Percentiles rank a stretch among this genome's conserved stretches.
Conservation (phyloP, 2,888 invertebrate genomes). For the Mythimna lalbum region DNA sequence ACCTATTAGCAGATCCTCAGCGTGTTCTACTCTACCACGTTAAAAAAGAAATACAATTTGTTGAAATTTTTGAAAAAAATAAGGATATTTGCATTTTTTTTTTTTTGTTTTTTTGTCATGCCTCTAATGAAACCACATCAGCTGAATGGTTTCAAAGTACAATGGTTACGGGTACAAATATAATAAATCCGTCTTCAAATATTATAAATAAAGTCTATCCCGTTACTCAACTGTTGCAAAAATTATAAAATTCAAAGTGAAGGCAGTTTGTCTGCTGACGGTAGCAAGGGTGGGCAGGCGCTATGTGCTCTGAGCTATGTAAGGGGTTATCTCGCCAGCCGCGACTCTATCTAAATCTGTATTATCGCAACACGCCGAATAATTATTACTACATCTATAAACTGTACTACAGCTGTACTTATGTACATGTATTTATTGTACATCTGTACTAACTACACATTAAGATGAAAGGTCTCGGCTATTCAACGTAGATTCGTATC, state of each 20-base stretch:
- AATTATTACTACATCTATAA: conserved; percentile 87
- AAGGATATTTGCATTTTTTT: no score
- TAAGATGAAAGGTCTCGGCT: conserved; percentile 42
- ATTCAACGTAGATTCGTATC: conserved; percentile 50
- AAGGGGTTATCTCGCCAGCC: conserved; percentile 88
- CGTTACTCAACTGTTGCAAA: neutral
- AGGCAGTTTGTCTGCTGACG: conserved; percentile 62
- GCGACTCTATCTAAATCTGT: conserved; percentile 89
- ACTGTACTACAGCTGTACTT: conserved; percentile 40
- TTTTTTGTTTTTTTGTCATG: no score
- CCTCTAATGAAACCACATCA: no score
- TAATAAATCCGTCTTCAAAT: no score
- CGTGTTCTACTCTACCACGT: no score
- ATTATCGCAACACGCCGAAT: conserved; percentile 89
- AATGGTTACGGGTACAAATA: no score
- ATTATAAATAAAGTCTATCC: no score
- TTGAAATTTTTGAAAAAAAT: no score
- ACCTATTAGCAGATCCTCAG: no score
- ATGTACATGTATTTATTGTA: conserved; percentile 24
- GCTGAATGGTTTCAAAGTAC: no score
- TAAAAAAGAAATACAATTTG: no score
- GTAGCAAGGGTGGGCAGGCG: conserved; percentile 82
- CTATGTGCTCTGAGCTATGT: conserved; percentile 90
- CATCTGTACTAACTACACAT: conserved; percentile 34
- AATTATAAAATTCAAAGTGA: neutral